Evolutionary conservation across 2,888 invertebrate genomes (phyloP), one percentile per base, ranked within the genome.

Genomic region (Caenorhabditis sp.): DNA sequence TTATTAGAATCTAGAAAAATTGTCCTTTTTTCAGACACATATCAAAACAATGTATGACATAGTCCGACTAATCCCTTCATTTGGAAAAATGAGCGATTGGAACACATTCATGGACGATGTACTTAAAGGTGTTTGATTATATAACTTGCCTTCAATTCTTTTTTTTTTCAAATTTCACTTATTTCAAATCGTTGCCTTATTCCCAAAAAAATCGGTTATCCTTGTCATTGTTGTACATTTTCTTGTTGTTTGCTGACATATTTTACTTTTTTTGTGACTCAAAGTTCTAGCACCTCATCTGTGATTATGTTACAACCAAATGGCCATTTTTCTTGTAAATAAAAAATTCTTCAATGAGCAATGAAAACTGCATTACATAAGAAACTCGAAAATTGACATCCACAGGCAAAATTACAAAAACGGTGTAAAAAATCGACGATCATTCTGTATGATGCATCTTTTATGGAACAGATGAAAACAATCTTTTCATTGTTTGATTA

Each of bases 261-360:
- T 32, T 32, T 32, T 32, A 32, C 32, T 9, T 32, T 40, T 13
- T 40, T 13, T 40, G 40, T 6, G 40, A 40, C 40, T 13, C 13
- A 6, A 40, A 40, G 6, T 13, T 40, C 40, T 13, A 40, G 13
- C 40, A 61, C 44, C 40, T 61, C 24, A 61, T 20, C 61, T 61
- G 97, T 95, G 92, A 93, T 99, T 79, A 94, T 97, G 84, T 96
- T 47, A 47, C 47, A 47, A 47, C 20, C 47, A n/a, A 47, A 9
- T 18, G 18, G 97, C 85, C 96, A 97, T 91, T 92, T 40, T 40
- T 40, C 40, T 13, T 40, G 40, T 40, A 40, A 11, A 40, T 40
- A 40, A 6, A 13, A 40, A 40, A 40, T 40, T n/a, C n/a, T n/a
- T n/a, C n/a, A n/a, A n/a, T n/a, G n/a, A n/a, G n/a, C n/a, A n/a